These are phyloP conservation scores for Spondyliosoma cantharus DNA, from an alignment of 2,797 vertebrate genomes.

Conservation along the genomic window DNA sequence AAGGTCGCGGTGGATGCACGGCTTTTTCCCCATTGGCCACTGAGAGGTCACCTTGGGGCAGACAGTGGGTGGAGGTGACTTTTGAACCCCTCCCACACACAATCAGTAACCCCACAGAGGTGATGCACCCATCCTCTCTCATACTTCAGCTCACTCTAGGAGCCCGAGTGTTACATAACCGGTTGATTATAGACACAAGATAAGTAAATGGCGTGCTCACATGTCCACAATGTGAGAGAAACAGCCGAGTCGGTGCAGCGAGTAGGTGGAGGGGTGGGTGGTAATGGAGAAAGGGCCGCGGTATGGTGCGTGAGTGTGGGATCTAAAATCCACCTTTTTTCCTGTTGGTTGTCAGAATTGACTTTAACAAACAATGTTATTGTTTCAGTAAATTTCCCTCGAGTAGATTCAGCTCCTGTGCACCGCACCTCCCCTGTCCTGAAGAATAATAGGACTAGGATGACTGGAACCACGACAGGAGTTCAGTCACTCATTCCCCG, in stretches of 20 bases:
- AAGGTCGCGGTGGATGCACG: neutral
- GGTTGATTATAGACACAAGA: slow-evolving; percentile 38
- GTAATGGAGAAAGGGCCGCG: neutral
- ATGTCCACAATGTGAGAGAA: slow-evolving; percentile 38
- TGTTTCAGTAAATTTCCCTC: neutral
- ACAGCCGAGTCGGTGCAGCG: neutral
- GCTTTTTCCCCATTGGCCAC: neutral
- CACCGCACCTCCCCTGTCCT: neutral
- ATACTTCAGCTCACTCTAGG: slow-evolving; percentile 14
- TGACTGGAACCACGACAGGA: neutral
- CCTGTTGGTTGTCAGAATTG: neutral
- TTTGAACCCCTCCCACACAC: slow-evolving; percentile 11
- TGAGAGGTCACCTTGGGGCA: slow-evolving; percentile 28
- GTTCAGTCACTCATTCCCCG: neutral
- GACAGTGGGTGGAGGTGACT: slow-evolving; percentile 7
- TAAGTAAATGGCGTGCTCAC: slow-evolving; percentile 39
- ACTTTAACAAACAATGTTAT: neutral
- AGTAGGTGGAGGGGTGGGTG: neutral
- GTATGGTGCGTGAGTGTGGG: neutral
- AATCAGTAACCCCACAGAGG: slow-evolving; percentile 13
- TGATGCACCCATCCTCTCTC: slow-evolving; percentile 30
- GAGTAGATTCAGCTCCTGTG: too few species aligned
- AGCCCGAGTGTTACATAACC: slow-evolving; percentile 56
- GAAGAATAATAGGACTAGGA: neutral
- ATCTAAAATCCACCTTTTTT: neutral